Base-by-base conservation (phyloP, 2,888 invertebrate genomes). In the Acheta domesticus region DNA sequence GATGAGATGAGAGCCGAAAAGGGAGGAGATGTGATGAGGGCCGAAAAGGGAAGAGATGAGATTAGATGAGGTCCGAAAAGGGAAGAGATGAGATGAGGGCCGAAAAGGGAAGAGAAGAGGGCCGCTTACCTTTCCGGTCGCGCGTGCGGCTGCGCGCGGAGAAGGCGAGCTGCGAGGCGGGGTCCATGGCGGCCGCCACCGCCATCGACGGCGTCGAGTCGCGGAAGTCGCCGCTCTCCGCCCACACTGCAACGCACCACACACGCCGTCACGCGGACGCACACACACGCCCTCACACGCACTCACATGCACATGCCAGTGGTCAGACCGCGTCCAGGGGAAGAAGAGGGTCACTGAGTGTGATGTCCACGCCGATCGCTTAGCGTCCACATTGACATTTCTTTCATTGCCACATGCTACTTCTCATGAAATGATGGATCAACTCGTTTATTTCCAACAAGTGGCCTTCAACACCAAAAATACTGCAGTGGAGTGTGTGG, bases 211-310 rank as follows among this genome's bases (percentile, higher is more conserved):
- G 94, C 83, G 93, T 91, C 84, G 91, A 93, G 88, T 95, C 95
- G 84, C 95, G 91, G 87, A 95, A 95, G 89, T 95, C 95, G 82
- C 94, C 94, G 80, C 93, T 93, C 88, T 95, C 95, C 82, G 95
- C 94, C 95, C 95, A 95, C 87, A 95, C 95, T 96, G 92, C 84
- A 91, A 92, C 86, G 88, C 78, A 48, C 21, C 74, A 12, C 62
- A 77, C 50, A 1, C n/a, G 36, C 49, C 1, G 20, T 23, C 23
- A 36, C 77, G 77, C 48, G n/a, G n/a, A 21, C 16, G 49, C 16
- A 75, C 5, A 1, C 21, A 16, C 21, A 62, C 48, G 73, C 75
- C 49, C 75, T 14, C 48, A 2, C 48, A 21, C 48, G 20, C 78
- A n/a, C 73, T 23, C 48, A 78, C 74, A 20, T n/a, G n/a, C n/a